phyloP scores from a whole-genome alignment of 1,140 invertebrate genomes.

The Apis laboriosa region DNA sequence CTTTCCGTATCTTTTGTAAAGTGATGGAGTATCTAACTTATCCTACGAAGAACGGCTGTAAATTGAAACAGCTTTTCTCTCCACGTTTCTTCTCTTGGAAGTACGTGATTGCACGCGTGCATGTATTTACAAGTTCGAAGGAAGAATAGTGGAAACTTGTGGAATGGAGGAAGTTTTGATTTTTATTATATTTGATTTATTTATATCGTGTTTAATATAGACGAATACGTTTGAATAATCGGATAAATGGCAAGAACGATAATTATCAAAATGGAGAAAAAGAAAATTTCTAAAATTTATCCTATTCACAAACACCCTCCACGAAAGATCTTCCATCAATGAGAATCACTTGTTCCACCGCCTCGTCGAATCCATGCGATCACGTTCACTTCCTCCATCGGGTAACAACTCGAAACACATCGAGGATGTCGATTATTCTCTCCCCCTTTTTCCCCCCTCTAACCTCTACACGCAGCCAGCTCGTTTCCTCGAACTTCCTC shows the following conservation, averaged over 20 bases:
- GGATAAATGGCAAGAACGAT: no score
- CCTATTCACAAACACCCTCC: no score
- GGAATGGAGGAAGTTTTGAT: no score
- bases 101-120: neutral
- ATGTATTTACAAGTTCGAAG: no score
- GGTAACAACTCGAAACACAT: neutral
- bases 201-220: no score
- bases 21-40: neutral
- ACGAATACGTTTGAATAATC: no score
- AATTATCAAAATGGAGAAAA: no score
- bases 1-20: neutral
- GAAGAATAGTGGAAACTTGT: no score
- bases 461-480: neutral
- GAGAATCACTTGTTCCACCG: neutral
- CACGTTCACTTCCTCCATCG: neutral
- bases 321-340: no score
- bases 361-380: neutral
- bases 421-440: neutral
- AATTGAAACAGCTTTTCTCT: neutral
- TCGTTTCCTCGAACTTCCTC: slow-evolving; percentile 6
- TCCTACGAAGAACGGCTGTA: neutral
- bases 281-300: no score
- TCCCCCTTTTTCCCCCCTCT: neutral
- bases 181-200: no score
- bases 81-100: neutral